Evolutionary conservation across 2,888 invertebrate species (phyloP).

Genomic region (Nasonia oneida): DNA sequence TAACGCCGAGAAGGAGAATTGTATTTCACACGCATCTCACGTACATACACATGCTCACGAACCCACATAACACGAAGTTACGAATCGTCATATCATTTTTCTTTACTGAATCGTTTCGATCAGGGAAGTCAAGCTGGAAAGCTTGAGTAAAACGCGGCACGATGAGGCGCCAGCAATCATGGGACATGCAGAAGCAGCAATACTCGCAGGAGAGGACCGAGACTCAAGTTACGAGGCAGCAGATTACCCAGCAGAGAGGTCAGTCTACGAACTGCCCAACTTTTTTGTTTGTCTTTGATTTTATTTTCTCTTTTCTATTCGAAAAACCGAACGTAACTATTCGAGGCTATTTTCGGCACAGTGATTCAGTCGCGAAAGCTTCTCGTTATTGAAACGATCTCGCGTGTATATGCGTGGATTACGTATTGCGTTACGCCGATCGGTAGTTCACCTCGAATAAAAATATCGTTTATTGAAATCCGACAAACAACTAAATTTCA

Average conservation of each 20-base stretch:
- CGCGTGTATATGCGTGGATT: background rate
- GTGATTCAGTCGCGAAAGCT: background rate
- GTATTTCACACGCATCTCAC: background rate
- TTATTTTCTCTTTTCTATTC: slow-evolving; percentile 11
- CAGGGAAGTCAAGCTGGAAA: slow-evolving; percentile 48
- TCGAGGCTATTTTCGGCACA: background rate
- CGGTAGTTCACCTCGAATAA: background rate
- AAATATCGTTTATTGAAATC: background rate
- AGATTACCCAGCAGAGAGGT: slow-evolving; percentile 90
- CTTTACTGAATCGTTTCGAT: slow-evolving; percentile 18
- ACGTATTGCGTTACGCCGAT: background rate
- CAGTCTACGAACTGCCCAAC: slow-evolving; percentile 73
- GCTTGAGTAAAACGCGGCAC: slow-evolving; percentile 69
- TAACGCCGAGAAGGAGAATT: slow-evolving; percentile 37
- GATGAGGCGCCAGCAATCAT: slow-evolving; percentile 89
- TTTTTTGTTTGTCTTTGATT: background rate
- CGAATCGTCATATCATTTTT: background rate
- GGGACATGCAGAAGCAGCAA: slow-evolving; percentile 80
- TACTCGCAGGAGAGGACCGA: slow-evolving; percentile 85
- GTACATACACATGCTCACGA: background rate
- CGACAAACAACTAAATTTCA: background rate
- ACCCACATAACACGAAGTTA: background rate
- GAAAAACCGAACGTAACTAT: slow-evolving; percentile 18
- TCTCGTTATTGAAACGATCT: background rate
- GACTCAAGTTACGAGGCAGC: slow-evolving; percentile 87